Percentiles rank a stretch among this genome's conserved stretches.
Conservation (phyloP, 2,888 invertebrate genomes). For the Dioctria rufipes region DNA sequence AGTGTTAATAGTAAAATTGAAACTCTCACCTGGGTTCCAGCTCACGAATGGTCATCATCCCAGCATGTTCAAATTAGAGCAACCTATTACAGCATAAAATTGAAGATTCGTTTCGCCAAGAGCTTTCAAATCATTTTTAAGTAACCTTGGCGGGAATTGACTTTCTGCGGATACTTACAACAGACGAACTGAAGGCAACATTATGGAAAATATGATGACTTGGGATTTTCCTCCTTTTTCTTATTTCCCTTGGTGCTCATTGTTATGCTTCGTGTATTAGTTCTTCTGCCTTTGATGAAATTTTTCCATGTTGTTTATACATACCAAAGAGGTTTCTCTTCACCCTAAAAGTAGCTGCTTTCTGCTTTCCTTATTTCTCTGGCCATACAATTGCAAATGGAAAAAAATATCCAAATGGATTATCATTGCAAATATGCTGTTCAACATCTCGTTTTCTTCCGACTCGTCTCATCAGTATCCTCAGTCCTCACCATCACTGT, state of each 20-base stretch:
- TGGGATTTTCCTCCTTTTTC: neutral
- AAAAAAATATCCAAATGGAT: conserved; percentile 33
- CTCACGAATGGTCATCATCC: no score
- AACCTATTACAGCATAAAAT: no score
- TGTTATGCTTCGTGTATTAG: neutral
- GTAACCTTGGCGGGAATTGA: no score
- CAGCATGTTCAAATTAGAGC: no score
- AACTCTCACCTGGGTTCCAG: no score
- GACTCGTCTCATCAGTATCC: neutral
- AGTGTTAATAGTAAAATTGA: no score
- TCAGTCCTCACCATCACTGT: neutral
- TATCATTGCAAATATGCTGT: conserved; percentile 49
- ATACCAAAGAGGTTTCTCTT: neutral
- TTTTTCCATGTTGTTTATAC: neutral
- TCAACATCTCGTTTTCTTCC: conserved; percentile 40
- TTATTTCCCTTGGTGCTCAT: neutral
- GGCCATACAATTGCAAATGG: conserved; percentile 22
- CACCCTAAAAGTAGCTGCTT: neutral
- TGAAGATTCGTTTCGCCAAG: no score
- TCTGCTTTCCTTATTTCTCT: conserved; percentile 5
- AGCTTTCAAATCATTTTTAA: no score
- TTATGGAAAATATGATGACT: neutral
- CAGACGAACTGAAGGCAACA: no score
- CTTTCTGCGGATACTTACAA: no score
- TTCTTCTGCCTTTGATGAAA: neutral